Base-by-base conservation (phyloP, 2,113 vertebrate genomes). In the Corvus hawaiiensis region DNA sequence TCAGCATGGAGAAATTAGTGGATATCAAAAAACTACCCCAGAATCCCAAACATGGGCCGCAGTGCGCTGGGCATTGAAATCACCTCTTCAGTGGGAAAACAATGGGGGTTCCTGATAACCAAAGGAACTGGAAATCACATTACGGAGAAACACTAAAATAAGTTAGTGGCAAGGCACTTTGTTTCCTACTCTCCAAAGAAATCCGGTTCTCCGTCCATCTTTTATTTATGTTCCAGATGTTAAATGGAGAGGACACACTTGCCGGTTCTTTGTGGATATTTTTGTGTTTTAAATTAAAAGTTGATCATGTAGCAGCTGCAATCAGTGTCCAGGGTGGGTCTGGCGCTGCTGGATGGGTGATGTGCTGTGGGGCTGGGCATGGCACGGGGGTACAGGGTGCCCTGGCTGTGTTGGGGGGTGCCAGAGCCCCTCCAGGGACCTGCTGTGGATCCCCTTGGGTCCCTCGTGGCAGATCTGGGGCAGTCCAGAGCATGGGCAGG, bases 1-100 rank as follows among this genome's bases (percentile, higher is more conserved):
- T 98, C 98, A 98, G 98, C 98, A 97, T 96, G 97, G 98, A 98
- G 97, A 98, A 99, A 99, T 99, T 98, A 99, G 98, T 94, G 97
- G 96, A 97, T 98, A 98, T 98, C 97, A 98, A 97, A 98, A 96
- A 98, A 97, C 90, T 71, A 91, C 81, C 89, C 68, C 84, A 94
- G 96, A 94, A 96, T 95, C 92, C 93, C 92, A 87, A 95, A 93
- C 82, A 78, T 4, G 55, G 90, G 54, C 48, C 2, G 3, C 43
- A 80, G 89, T 96, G 93, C 1, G 16, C 92, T 89, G 96, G 93
- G 96, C 97, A 96, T 94, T 95, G 95, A 84, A 94, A 94, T 96
- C 44, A 22, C 96, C 92, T 97, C 95, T 96, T 89, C 73, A 80
- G 93, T 13, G 32, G 83, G 80, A 66, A 71, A 61, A 79, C 61